Percentiles rank a stretch among this genome's conserved stretches.
Conservation (phyloP, 2,888 invertebrate genomes). For the Tolmerus cingulatus region DNA sequence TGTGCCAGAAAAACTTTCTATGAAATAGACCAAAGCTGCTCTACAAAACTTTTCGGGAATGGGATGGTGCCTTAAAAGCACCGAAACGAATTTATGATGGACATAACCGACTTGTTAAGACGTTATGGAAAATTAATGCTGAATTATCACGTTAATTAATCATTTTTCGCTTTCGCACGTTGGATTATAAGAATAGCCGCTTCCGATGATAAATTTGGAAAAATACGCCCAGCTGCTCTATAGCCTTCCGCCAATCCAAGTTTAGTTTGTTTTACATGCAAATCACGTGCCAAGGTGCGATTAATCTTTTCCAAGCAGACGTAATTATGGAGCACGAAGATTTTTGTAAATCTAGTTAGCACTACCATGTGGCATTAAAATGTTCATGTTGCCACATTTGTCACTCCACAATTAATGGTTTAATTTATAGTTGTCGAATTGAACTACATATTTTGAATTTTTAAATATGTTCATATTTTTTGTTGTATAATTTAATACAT, state of each 20-base stretch:
- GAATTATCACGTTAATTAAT: constrained; percentile 10
- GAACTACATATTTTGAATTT: too few relatives aligned
- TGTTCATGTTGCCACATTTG: neutral
- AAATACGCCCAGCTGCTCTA: neutral
- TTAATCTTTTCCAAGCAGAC: neutral
- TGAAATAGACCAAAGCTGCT: neutral
- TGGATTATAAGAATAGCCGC: neutral
- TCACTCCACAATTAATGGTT: neutral
- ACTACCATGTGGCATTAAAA: neutral
- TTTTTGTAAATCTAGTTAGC: neutral
- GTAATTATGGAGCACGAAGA: neutral
- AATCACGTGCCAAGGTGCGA: neutral
- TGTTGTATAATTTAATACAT: too few relatives aligned
- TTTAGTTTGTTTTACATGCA: neutral
- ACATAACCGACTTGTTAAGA: neutral
- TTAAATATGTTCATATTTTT: too few relatives aligned
- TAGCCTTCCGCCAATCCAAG: neutral
- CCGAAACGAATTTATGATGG: neutral
- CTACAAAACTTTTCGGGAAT: neutral
- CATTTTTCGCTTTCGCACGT: neutral
- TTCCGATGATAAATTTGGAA: neutral
- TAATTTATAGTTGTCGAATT: too few relatives aligned
- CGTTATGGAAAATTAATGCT: constrained; percentile 9
- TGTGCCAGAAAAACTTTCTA: neutral
- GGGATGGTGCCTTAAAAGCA: neutral